phyloP scores from a whole-genome alignment of 2,888 invertebrate species.

The Ennomos erosarius region DNA sequence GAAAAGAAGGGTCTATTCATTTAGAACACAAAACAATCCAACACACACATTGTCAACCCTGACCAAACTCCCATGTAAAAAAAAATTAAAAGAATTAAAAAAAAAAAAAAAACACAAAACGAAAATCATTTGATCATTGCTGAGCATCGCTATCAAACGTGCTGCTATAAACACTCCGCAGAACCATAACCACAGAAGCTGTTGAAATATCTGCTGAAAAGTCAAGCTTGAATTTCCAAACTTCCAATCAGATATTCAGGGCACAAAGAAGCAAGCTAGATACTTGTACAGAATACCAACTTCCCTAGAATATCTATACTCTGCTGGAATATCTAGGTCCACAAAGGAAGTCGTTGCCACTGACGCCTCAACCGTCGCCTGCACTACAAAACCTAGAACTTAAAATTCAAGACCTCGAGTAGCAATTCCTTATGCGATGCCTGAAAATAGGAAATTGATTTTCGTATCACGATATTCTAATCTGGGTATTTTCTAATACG shows the following conservation, averaged over 20 bases:
- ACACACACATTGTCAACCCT: too few species aligned
- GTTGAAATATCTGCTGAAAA: not conserved
- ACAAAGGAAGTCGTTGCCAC: slow-evolving; percentile 19
- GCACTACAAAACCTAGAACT: slow-evolving; percentile 9
- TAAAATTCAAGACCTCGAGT: slow-evolving; percentile 12
- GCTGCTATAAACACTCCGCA: too few species aligned
- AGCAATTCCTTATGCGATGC: slow-evolving; percentile 16
- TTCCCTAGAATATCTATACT: not conserved
- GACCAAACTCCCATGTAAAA: too few species aligned
- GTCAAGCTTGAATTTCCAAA: slow-evolving; percentile 1
- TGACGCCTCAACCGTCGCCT: slow-evolving; percentile 9
- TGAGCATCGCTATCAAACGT: too few species aligned
- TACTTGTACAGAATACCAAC: not conserved
- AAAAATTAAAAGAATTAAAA: too few species aligned
- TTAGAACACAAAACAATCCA: too few species aligned
- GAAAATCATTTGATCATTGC: too few species aligned
- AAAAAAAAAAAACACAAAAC: too few species aligned
- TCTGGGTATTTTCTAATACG: too few species aligned
- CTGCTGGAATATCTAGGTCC: not conserved
- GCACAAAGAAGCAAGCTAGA: slow-evolving; percentile 9
- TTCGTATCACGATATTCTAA: not conserved
- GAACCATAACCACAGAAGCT: too few species aligned
- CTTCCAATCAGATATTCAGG: slow-evolving; percentile 6
- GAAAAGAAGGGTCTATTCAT: too few species aligned
- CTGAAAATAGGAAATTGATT: slow-evolving; percentile 17